Evolutionary conservation across 2,113 vertebrate genomes (phyloP), one percentile per base, ranked within the genome.

Genomic region (Grus americana): DNA sequence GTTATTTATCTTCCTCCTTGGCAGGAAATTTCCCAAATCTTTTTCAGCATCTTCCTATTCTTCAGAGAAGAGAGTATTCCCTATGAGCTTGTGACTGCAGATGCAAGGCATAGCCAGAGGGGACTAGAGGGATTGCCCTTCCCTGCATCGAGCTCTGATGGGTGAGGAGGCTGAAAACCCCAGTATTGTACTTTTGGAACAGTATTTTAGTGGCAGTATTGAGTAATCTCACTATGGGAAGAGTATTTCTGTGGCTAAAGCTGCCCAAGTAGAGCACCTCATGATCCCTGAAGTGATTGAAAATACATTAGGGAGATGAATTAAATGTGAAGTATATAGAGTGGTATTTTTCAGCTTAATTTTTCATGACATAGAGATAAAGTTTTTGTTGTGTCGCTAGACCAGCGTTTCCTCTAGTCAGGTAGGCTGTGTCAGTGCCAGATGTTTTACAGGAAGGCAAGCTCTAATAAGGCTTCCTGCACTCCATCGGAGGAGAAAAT

Each of bases 81-180:
- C 20, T 38, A 0, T 27, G 49, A 46, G 52, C 11, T 26, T 15
- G 19, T 61, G 46, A 6, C 30, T 47, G n/a, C 63, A 49, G 61
- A 9, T 66, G 80, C 24, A 1, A 6, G 66, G 49, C 49, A 3
- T 32, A 47, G 73, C 36, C 46, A 2, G 79, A 62, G 81, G 52
- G 38, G 40, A 46, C 14, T 1, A 21, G 11, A 38, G 20, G 3
- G 0, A 10, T n/a, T 6, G 15, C 5, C 0, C 44, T 49, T 36
- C 32, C 8, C 52, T 26, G 36, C 44, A 40, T 3, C 38, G 26
- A 20, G 59, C 47, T 59, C 15, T 1, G 12, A 11, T 12, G 61
- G 49, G 27, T 52, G 83, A 2, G 10, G 63, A 32, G 57, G 36
- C 73, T 75, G 76, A 54, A 54, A 67, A 14, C 55, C 24, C 59